Conservation (phyloP, 1,140 invertebrate species). For the Drosophila insularis region DNA sequence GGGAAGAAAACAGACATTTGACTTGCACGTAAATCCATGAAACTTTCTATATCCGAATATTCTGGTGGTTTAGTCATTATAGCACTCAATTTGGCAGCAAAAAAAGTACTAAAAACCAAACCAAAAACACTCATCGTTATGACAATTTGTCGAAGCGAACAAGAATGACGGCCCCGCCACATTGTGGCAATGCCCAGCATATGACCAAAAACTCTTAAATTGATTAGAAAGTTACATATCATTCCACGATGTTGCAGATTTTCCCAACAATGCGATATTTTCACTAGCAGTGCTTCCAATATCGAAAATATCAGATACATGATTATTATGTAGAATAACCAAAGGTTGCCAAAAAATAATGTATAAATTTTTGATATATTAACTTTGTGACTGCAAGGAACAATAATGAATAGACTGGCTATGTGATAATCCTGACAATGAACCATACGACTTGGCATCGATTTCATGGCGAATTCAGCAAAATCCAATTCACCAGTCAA, state of each 20-base stretch:
- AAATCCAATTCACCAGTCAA: conserved; percentile 20
- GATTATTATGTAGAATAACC: not conserved
- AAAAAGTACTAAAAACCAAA: conserved; percentile 3
- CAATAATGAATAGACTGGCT: not conserved
- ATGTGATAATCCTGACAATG: not conserved
- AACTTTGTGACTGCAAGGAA: not conserved
- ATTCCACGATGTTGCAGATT: not conserved
- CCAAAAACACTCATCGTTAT: conserved; percentile 6
- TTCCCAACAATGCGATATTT: not conserved
- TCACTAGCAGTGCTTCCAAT: not conserved
- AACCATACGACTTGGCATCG: not conserved
- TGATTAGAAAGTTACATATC: not conserved
- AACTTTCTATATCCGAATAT: conserved; percentile 8
- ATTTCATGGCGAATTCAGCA: conserved; percentile 8
- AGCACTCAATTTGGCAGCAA: conserved; percentile 2
- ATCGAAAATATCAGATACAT: not conserved
- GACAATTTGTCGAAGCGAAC: not conserved
- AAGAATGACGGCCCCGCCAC: not conserved
- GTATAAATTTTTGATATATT: not conserved
- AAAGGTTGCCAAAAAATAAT: conserved; percentile 1
- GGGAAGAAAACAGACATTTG: conserved; percentile 23
- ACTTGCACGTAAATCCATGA: conserved; percentile 5
- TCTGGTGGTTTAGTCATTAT: conserved; percentile 27
- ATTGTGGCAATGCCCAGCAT: not conserved
- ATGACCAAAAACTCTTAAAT: conserved; percentile 15